A percentile compares a stretch with the other conserved stretches of the same genome.
These are phyloP conservation scores for Coregonus suidteri DNA, from an alignment of 2,797 vertebrate genomes.

Conservation along the genomic window DNA sequence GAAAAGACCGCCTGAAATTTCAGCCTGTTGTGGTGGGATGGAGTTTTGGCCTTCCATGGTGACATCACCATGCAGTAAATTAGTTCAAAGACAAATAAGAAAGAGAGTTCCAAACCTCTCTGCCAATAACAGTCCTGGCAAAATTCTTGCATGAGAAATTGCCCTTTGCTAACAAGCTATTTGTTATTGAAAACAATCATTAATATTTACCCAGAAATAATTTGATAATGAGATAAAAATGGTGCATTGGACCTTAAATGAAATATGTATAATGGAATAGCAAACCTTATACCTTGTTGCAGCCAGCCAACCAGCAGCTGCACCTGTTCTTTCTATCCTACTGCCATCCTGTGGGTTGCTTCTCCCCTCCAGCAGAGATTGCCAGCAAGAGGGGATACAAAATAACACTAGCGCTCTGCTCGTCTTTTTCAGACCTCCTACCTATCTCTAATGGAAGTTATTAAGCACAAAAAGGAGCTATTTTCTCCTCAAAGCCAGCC, in stretches of 20 bases:
- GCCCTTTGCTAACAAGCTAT: too few species aligned
- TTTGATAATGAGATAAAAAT: not conserved
- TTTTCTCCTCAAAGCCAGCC: slow-evolving; percentile 29
- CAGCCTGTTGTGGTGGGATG: too few species aligned
- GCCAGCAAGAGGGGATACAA: slow-evolving; percentile 7
- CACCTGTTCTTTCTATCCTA: not conserved
- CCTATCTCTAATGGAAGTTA: slow-evolving; percentile 44
- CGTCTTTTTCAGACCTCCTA: slow-evolving; percentile 14
- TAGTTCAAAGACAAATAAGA: too few species aligned
- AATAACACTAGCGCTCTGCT: slow-evolving; percentile 22
- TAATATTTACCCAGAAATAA: not conserved
- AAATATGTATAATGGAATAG: not conserved
- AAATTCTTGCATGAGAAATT: too few species aligned
- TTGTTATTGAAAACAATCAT: too few species aligned
- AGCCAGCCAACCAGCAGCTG: not conserved
- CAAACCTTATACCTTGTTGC: not conserved
- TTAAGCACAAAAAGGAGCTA: slow-evolving; percentile 33
- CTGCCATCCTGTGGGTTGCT: not conserved
- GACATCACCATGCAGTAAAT: too few species aligned
- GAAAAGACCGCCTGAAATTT: too few species aligned
- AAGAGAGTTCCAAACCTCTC: too few species aligned
- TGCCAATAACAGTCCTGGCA: too few species aligned
- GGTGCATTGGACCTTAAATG: not conserved
- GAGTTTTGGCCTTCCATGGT: too few species aligned
- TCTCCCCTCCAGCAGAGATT: not conserved